Evolutionary conservation across 2,797 vertebrate genomes (phyloP), one percentile per base, ranked within the genome.

Genomic region (Enoplosus armatus): DNA sequence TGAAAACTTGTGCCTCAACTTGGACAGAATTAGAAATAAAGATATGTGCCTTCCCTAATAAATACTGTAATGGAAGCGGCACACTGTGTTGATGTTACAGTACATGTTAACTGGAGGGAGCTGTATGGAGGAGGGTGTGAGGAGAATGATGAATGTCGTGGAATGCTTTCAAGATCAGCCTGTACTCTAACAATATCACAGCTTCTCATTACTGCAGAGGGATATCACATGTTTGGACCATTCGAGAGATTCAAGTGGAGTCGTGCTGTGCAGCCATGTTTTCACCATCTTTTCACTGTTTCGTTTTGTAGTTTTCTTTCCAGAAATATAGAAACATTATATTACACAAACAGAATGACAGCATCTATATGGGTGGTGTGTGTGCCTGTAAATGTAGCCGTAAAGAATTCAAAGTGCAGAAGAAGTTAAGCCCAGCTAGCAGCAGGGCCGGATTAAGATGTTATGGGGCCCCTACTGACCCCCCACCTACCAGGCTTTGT

Each of bases 1-100:
- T 87, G 74, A 89, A 92, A 92, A 87, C 77, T 85, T 88, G 65
- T 72, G 66, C 69, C 79, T 72, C 53, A 82, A 77, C 75, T 87
- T 79, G 61, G 60, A 45, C 26, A 24, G 59, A 86, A 74, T 72
- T 66, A 75, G 58, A 86, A 85, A 78, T 61, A 22, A 77, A 86
- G 69, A 79, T 69, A 41, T 60, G 37, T 43, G 54, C 6, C 16
- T 50, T 71, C 10, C 9, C 55, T 61, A 24, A 37, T 77, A 75
- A 80, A 76, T 45, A 43, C 20, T 55, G 68, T 75, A 83, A 80
- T 37, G 35, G 58, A n/a, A 9, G 60, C 69, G 26, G 56, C n/a
- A 12, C 2, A 12, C 59, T 60, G 62, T 43, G 69, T 43, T 68
- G 73, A 75, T 75, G 69, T 66, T 41, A 31, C 9, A 43, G 53